Evolutionary conservation across 2,888 invertebrate species (phyloP).

Genomic region (Drosophila leonis): DNA sequence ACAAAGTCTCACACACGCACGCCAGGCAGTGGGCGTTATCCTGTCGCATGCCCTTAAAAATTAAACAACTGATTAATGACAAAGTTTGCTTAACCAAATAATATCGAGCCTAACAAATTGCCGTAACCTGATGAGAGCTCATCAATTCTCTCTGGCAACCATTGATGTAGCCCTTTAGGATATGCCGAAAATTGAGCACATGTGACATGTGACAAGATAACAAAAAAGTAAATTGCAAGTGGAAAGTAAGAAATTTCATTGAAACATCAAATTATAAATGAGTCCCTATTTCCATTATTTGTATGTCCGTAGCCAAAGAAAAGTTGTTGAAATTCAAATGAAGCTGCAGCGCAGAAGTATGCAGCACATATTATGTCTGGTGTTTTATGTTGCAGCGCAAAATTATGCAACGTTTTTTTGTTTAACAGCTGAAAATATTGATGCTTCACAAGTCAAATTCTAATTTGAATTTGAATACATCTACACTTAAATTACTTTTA

Average conservation of each 20-base stretch:
- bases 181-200: background rate
- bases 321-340: background rate
- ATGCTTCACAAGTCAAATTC: too few relatives aligned
- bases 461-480: background rate
- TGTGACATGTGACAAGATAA: background rate
- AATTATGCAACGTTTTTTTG: background rate
- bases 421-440: too few relatives aligned
- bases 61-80: constrained; percentile 77
- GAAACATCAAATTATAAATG: background rate
- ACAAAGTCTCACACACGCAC: constrained; percentile 13
- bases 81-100: constrained; percentile 63
- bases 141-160: constrained; percentile 58
- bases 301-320: background rate
- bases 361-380: background rate
- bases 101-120: constrained; percentile 72
- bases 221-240: background rate
- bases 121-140: constrained; percentile 42
- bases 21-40: constrained; percentile 21
- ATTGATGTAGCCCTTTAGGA: background rate
- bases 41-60: constrained; percentile 63
- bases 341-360: background rate
- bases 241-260: background rate
- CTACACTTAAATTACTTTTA: background rate
- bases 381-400: background rate
- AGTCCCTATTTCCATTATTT: background rate